Evolutionary conservation across 2,113 vertebrate genomes (phyloP), one percentile per base, ranked within the genome.

Genomic region (Hemicordylus capensis): DNA sequence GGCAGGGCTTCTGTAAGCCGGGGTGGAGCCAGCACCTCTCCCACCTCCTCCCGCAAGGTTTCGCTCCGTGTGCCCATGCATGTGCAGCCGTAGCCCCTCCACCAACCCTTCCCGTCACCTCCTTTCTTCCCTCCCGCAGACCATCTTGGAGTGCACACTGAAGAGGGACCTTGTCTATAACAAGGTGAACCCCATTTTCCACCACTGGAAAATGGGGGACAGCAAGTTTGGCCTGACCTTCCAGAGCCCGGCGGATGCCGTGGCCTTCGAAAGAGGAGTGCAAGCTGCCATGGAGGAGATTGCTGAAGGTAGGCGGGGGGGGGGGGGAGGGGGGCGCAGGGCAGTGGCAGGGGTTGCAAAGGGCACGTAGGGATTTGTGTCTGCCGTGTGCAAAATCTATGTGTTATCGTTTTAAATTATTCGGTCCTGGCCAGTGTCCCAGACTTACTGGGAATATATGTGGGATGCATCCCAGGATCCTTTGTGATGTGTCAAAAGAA

Each of bases 121-220:
- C 79, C n/a, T 58, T 69, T 69, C 74, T 48, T 88, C 84, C 90
- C 90, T 82, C 86, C 37, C 92, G 72, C 87, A 98, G 98, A 97
- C 97, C 2, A 97, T 98, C 91, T 89, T 98, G 94, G 98, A 98
- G 91, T 98, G 98, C 75, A 88, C 95, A 2, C 95, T 98, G 89
- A 97, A 97, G 93, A 97, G 94, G 91, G 98, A 97, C 79, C 92
- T 98, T 80, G 97, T 98, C 89, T 98, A 98, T 95, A 98, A 98
- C 96, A 98, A 98, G 94, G 98, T 98, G 92, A 98, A 98, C 93
- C 98, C 97, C 92, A 98, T 98, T 95, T 98, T 98, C 94, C 98
- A 98, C 93, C 98, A 98, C 92, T 98, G 98, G 98, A 97, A 97
- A 88, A 96, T 98, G 37, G 97, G 98, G 22, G 97, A 98, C 84